Evolutionary conservation across 92 coral and sea anemone genomes (phyloP).

Genomic region (Porites evermanni): DNA sequence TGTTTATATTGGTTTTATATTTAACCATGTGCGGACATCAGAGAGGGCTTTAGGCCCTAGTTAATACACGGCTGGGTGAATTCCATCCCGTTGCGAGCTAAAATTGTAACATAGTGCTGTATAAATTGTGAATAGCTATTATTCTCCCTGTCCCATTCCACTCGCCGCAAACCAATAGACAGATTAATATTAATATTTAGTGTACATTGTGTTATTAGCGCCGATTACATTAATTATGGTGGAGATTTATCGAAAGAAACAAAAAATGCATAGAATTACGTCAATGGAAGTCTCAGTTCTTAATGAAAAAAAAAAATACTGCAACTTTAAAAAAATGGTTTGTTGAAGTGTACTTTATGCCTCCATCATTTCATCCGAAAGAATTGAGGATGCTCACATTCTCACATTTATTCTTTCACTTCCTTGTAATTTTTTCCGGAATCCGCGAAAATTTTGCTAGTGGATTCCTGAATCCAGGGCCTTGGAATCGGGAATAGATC

Average conservation of each 20-base stretch:
- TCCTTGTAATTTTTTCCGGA: no score
- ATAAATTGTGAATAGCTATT: conserved; percentile 64
- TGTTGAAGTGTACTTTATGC: no score
- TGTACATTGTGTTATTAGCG: conserved; percentile 35
- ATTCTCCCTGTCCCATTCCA: neutral
- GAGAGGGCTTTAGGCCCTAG: conserved; percentile 10
- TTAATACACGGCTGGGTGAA: conserved; percentile 3
- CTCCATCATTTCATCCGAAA: no score
- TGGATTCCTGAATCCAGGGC: no score
- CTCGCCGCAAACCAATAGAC: neutral
- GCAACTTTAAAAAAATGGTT: neutral
- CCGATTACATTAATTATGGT: conserved; percentile 47
- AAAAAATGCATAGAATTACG: conserved; percentile 26
- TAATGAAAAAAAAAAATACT: conserved; percentile 27
- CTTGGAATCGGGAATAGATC: no score
- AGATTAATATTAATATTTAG: conserved; percentile 34
- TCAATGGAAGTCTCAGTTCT: conserved; percentile 30
- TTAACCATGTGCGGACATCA: conserved; percentile 21
- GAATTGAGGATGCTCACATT: no score
- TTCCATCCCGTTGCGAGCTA: conserved; percentile 6
- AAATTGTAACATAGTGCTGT: conserved; percentile 66
- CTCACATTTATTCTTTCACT: no score
- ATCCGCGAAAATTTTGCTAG: no score
- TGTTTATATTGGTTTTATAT: conserved; percentile 49
- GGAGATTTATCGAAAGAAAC: conserved; percentile 32